Base-by-base conservation (phyloP, 2,113 vertebrate species). In the rabbit (Oryctolagus cuniculus) region DNA sequence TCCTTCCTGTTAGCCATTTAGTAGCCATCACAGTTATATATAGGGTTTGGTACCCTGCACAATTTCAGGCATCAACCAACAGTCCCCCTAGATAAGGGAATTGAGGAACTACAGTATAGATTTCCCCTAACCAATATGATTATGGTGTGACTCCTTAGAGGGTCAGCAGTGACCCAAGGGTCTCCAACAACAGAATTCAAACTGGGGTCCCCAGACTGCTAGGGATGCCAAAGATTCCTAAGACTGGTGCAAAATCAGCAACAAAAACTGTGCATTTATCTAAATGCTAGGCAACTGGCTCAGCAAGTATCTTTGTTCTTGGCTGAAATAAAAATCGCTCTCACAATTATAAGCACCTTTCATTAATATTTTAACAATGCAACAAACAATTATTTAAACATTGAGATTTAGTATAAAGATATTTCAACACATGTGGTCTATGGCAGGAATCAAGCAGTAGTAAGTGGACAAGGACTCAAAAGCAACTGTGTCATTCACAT, bases 301-400 rank as follows among this genome's bases (percentile, higher is more conserved):
- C 6, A 34, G 63, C 69, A 89, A 55, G 38, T 34, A 61, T 87
- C 80, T 93, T 90, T 78, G 51, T 69, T 87, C 87, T 87, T 51
- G 81, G 69, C 61, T 44, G 67, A 94, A 93, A 91, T 85, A 73
- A 95, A 91, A 91, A 84, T 67, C 69, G 91, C 69, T 69, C 84
- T 81, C 66, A 11, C 0, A 67, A 36, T 89, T 93, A 81, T 70
- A 93, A 91, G 87, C 87, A 90, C 17, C 73, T 77, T 90, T 77
- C 89, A 92, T 80, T 95, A 51, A 80, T 82, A 83, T 85, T 94
- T 96, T 88, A 93, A 92, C 75, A 94, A 86, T 89, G 88, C 53
- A 67, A 82, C 53, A 67, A 82, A 90, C 66, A 61, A 90, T 81
- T 84, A 89, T 81, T 94, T 92, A 94, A 89, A 89, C 92, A 93